Evolutionary conservation across 2,797 vertebrate species (phyloP).

Genomic region (Myripristis jacobus): DNA sequence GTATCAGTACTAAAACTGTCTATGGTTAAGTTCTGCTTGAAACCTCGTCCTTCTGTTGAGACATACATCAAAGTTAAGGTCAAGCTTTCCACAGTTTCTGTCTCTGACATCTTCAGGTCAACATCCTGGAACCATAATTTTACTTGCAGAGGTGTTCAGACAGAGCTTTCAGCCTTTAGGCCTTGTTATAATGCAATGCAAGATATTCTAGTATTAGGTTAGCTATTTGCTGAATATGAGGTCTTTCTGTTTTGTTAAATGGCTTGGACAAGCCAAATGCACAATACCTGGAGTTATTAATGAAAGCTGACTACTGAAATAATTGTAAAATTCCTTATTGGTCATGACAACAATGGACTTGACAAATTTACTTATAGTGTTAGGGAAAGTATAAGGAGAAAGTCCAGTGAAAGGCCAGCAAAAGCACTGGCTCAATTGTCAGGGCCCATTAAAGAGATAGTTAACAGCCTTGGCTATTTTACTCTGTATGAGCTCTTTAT

Average conservation of each 20-base stretch:
- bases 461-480: constrained; percentile 29
- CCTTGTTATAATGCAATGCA: constrained; percentile 9
- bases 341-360: constrained; percentile 11
- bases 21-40: neutral
- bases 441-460: constrained; percentile 35
- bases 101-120: constrained; percentile 4
- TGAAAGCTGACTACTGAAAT: too few species aligned
- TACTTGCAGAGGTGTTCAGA: constrained; percentile 6
- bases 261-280: neutral
- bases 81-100: constrained; percentile 13
- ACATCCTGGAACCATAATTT: neutral
- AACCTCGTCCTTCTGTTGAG: constrained; percentile 22
- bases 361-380: neutral
- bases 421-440: constrained; percentile 50
- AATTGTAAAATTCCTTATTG: constrained; percentile 14
- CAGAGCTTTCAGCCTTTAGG: neutral
- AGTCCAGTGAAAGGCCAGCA: constrained; percentile 59
- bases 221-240: constrained; percentile 11
- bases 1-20: constrained; percentile 13
- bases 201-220: neutral
- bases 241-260: neutral
- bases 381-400: constrained; percentile 39
- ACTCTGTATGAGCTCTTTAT: constrained; percentile 30
- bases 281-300: constrained; percentile 2
- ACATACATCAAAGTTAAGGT: constrained; percentile 15